Base-by-base conservation (phyloP, 2,888 invertebrate species). In the Colletes collaris region DNA sequence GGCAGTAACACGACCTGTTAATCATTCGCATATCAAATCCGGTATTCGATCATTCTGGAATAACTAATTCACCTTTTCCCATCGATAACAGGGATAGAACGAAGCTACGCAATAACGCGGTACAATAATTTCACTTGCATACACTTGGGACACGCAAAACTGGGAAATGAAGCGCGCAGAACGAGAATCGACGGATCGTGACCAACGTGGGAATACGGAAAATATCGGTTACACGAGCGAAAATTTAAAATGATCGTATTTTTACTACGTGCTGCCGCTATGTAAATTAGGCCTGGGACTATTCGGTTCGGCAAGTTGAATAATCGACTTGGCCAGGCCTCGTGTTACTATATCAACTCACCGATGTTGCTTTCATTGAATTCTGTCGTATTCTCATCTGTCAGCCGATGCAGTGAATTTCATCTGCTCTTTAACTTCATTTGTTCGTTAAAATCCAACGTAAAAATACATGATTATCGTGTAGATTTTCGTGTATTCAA, bases 11-110 rank as follows among this genome's bases (percentile, higher is more conserved):
- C 40, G 11, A 16, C 10, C 27, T 35, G 64, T 35, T 58, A 56
- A 63, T 66, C 50, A 50, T 52, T 66, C 53, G 52, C 64, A 58
- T 62, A 55, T 35, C 11, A 10, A 49, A 74, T 56, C 58, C 65
- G 37, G 10, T 27, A 62, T 69, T 74, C 56, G 52, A 63, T 74
- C 62, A 78, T 69, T 52, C 40, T 46, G n/a, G 16, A 8, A 65
- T 70, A 73, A 63, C 44, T 79, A 68, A 73, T 77, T 67, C 67
- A 66, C 60, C 35, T n/a, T 16, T 13, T 40, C 35, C 49, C 37
- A 35, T 13, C 6, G 13, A 44, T 35, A 4, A 1, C 27, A 10
- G 37, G 6, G 56, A 10, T 16, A 35, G 58, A 4, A 1, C 35
- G 16, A 50, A 62, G 46, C 13, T 11, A 11, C 44, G 49, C 62